These are phyloP conservation scores for Pseudomyrmex dendroicus DNA, from an alignment of 1,140 invertebrate genomes.

Conservation along the genomic window DNA sequence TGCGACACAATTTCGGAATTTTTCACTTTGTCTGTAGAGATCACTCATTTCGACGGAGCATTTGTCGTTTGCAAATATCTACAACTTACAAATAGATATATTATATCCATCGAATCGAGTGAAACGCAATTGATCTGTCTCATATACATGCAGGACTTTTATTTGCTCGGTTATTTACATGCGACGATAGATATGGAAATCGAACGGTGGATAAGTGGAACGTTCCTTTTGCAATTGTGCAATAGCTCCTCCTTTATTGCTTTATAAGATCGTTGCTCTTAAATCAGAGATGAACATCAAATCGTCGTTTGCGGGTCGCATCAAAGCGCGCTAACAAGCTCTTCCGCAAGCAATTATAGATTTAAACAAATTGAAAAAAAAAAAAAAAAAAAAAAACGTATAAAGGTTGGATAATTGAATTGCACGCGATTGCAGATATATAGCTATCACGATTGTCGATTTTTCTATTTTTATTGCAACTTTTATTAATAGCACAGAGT, in stretches of 20 bases:
- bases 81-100: slow-evolving; percentile 9
- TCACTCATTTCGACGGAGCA: neutral
- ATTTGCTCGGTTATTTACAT: slow-evolving; percentile 48
- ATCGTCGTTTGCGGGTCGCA: slow-evolving; percentile 23
- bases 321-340: slow-evolving; percentile 22
- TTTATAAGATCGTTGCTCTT: slow-evolving; percentile 15
- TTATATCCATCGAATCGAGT: neutral
- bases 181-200: slow-evolving; percentile 52
- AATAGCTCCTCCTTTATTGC: neutral
- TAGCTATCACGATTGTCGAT: neutral
- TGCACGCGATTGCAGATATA: too few species aligned
- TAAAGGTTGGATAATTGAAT: neutral
- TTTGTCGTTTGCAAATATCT: neutral
- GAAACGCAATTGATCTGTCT: neutral
- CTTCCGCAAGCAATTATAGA: slow-evolving; percentile 14
- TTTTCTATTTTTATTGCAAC: too few species aligned
- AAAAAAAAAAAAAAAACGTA: neutral
- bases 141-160: slow-evolving; percentile 15
- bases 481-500: neutral
- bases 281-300: slow-evolving; percentile 26
- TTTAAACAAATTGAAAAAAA: slow-evolving; percentile 15
- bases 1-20: slow-evolving; percentile 32
- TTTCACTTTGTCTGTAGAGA: slow-evolving; percentile 1
- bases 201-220: slow-evolving; percentile 21
- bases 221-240: slow-evolving; percentile 3